These are phyloP conservation scores for Cerastis leucographa DNA, from an alignment of 2,888 invertebrate species.

Conservation along the genomic window DNA sequence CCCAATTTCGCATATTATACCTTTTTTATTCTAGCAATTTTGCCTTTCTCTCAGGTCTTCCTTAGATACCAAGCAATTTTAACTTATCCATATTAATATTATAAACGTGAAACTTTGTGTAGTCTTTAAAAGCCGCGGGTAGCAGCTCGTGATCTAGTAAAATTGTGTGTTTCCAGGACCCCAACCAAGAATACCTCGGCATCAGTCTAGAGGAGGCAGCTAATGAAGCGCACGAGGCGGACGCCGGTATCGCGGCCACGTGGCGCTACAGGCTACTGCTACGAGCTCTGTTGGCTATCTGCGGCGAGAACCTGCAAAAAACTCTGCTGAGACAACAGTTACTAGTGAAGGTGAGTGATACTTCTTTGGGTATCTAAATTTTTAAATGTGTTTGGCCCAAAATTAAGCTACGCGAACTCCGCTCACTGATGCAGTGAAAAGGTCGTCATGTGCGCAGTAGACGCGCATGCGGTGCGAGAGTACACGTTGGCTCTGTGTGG, in stretches of 20 bases:
- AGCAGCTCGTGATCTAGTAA: neutral
- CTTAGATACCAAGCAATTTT: neutral
- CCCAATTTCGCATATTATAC: neutral
- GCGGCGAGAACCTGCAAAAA: slow-evolving; percentile 95
- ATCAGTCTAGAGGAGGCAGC: slow-evolving; percentile 84
- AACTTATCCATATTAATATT: no score
- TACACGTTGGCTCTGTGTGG: no score
- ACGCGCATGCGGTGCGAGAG: no score
- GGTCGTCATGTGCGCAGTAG: no score
- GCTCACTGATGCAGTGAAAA: no score
- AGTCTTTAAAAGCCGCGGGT: neutral
- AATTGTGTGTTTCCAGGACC: slow-evolving; percentile 71
- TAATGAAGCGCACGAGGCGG: slow-evolving; percentile 80
- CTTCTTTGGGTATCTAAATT: no score
- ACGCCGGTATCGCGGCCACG: slow-evolving; percentile 92
- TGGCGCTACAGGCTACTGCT: slow-evolving; percentile 96
- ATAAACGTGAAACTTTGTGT: no score
- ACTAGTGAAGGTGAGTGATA: slow-evolving; percentile 93
- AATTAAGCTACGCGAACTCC: no score
- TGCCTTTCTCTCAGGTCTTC: neutral
- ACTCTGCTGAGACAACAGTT: slow-evolving; percentile 96
- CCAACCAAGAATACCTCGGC: slow-evolving; percentile 87
- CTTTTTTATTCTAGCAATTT: neutral
- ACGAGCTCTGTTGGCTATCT: slow-evolving; percentile 95
- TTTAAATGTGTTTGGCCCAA: no score